A percentile compares a stretch with the other conserved stretches of the same genome.
These are phyloP conservation scores for Spinus olivaceus DNA, from an alignment of 2,797 vertebrate genomes.

Conservation along the genomic window DNA sequence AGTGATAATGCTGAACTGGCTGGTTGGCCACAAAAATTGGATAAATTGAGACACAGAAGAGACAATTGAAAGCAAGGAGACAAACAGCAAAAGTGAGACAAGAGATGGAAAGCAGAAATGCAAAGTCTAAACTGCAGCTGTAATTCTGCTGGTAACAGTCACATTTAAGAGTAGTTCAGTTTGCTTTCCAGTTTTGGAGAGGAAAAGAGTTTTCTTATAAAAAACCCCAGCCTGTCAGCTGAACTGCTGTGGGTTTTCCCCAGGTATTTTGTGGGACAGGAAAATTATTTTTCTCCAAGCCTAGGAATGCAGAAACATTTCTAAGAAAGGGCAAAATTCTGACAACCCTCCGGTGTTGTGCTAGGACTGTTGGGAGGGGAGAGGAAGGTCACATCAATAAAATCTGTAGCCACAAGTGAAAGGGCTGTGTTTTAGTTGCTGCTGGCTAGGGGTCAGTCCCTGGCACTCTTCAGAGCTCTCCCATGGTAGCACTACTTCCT, in stretches of 20 bases:
- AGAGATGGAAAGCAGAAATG: conserved; percentile 46
- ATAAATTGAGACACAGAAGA: conserved; percentile 43
- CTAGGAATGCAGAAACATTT: not conserved
- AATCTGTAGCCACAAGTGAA: not conserved
- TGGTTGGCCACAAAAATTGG: conserved; percentile 14
- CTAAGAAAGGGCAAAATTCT: not conserved
- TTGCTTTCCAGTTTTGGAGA: not conserved
- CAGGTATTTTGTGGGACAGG: not conserved
- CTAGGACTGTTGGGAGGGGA: not conserved
- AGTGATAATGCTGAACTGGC: conserved; percentile 5
- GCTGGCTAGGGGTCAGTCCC: not conserved
- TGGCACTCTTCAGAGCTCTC: not conserved
- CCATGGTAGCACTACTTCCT: not conserved
- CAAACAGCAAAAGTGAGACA: conserved; percentile 37
- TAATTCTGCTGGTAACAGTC: not conserved
- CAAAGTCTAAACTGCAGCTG: conserved; percentile 15
- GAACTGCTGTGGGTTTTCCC: not conserved
- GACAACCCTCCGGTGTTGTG: not conserved
- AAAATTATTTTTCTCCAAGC: not conserved
- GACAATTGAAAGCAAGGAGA: conserved; percentile 32
- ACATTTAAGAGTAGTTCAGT: not conserved
- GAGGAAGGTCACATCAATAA: not conserved
- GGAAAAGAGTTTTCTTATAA: not conserved
- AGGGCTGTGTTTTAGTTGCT: not conserved
- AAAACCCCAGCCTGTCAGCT: not conserved